Evolutionary conservation across 2,797 vertebrate species (phyloP), one percentile per base, ranked within the genome.

Genomic region (Garrulus glandarius): DNA sequence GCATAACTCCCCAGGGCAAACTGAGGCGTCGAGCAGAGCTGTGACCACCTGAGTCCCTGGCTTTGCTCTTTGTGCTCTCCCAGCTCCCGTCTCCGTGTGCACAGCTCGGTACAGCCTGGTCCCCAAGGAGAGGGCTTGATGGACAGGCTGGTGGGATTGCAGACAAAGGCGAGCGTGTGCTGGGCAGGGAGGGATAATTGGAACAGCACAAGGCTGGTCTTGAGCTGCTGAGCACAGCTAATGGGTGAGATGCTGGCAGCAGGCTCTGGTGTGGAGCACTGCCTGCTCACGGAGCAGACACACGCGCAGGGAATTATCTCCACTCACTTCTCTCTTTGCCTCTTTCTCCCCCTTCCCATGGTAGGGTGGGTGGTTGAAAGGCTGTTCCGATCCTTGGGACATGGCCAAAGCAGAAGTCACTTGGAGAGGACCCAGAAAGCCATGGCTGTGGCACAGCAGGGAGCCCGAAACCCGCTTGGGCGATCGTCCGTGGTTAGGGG

Each of bases 71-170:
- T 55, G 76, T 10, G 9, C 41, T 53, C 50, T 30, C 71, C 55
- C 74, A 67, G 67, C 63, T 91, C 55, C 80, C 0, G 0, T 15
- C 37, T 44, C 92, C 1, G 1, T 41, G 49, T 3, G 46, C 85
- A 32, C 15, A 53, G 72, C 81, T 80, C 4, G 0, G 52, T 14
- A 21, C 80, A 56, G 89, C 64, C 34, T 0, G 0, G 9, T 92
- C 89, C 72, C 87, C 29, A 29, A 2, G 74, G 92, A 92, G 52
- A 19, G 61, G n/a, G 63, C 30, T 84, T 78, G 59, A 90, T 49
- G 63, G 91, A 61, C 92, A 72, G 76, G 72, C 84, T 94, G 94
- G 91, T 93, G 91, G 82, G 61, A 72, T 20, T 78, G 70, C 49
- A 84, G 80, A 67, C 68, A 84, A 87, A 59, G 8, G 3, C 2